Percentiles rank a stretch among this genome's conserved stretches.
These are phyloP conservation scores for Crypturellus tataupa DNA, from an alignment of 2,797 vertebrate species.

Conservation along the genomic window DNA sequence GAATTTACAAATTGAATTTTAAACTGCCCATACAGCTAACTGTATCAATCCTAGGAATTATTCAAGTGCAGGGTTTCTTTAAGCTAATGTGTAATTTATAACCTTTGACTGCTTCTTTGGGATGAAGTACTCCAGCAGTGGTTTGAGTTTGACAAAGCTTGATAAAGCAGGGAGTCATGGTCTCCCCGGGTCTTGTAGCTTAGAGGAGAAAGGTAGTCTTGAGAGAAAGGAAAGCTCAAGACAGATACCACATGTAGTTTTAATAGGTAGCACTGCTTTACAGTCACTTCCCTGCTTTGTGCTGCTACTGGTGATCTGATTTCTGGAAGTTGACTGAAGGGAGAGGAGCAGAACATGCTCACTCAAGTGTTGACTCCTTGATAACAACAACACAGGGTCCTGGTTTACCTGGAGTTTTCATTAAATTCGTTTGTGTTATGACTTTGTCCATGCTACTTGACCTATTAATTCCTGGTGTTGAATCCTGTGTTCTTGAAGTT, in stretches of 20 bases:
- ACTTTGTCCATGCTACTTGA: neutral
- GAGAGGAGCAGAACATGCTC: neutral
- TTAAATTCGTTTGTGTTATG: neutral
- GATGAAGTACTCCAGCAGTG: neutral
- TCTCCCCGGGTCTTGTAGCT: neutral
- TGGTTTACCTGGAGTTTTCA: neutral
- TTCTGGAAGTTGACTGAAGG: neutral
- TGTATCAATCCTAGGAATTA: neutral
- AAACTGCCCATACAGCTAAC: neutral
- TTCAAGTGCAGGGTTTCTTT: neutral
- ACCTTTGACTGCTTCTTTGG: neutral
- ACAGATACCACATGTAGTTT: neutral
- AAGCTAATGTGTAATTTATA: neutral
- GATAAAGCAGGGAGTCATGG: neutral
- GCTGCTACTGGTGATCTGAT: neutral
- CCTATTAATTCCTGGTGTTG: neutral
- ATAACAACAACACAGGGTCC: rapidly evolving
- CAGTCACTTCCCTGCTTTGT: neutral
- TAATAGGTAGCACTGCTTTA: neutral
- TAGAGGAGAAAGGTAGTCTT: neutral
- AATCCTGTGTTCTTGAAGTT: neutral
- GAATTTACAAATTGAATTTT: neutral
- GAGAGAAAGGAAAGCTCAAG: neutral
- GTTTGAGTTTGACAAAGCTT: slow-evolving; percentile 3
- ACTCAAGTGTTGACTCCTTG: neutral